Conservation (phyloP, 2,888 invertebrate genomes). For the Folsomia manolachei region DNA sequence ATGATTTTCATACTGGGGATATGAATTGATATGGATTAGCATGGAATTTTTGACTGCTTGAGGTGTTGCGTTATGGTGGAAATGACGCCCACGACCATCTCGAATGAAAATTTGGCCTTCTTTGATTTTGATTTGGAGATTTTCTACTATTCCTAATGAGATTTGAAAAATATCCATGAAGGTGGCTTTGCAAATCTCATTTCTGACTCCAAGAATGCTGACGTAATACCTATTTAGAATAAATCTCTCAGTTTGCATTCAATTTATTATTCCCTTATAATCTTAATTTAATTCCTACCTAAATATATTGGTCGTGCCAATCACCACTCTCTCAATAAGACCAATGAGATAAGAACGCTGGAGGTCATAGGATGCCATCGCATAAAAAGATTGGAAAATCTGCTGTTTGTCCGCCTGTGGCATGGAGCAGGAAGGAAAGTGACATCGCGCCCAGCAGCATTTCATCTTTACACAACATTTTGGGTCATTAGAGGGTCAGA, state of each 20-base stretch:
- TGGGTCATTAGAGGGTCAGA: background rate
- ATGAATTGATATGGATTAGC: background rate
- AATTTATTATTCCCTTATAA: background rate
- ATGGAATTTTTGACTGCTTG: background rate
- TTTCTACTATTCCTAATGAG: background rate
- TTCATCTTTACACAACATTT: background rate
- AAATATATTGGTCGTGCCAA: background rate
- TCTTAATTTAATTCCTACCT: background rate
- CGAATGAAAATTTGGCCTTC: background rate
- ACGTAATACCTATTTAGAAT: background rate
- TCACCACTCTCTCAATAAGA: background rate
- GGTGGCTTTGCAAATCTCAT: background rate
- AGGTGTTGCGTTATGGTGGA: background rate
- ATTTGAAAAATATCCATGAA: background rate
- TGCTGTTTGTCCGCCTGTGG: background rate
- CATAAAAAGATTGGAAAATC: background rate
- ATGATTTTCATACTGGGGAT: slow-evolving; percentile 6
- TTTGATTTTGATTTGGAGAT: background rate
- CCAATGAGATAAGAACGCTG: background rate
- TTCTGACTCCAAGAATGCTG: background rate
- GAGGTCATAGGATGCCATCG: background rate
- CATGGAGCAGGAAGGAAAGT: background rate
- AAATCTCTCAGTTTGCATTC: no score
- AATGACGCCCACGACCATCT: slow-evolving; percentile 4
- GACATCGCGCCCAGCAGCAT: background rate